A percentile compares a stretch with the other conserved stretches of the same genome.
These are phyloP conservation scores for Elachura formosa DNA, from an alignment of 2,113 vertebrate species.

Conservation along the genomic window DNA sequence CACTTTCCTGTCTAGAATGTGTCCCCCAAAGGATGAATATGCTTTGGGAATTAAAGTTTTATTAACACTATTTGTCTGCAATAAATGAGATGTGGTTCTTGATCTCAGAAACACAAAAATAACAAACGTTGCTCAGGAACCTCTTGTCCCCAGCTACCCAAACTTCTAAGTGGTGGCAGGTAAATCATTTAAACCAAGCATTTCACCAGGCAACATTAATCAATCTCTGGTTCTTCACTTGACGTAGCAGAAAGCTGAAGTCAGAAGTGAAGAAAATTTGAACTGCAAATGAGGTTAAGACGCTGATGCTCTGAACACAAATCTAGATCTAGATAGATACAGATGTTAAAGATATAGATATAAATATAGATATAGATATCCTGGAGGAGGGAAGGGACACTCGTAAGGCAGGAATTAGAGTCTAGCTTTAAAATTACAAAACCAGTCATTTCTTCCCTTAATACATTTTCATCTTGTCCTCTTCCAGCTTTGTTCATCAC, in stretches of 20 bases:
- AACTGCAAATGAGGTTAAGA: conserved; percentile 13
- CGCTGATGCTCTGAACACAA: not conserved
- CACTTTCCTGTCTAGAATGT: not conserved
- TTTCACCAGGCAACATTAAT: not conserved
- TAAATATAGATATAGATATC: not conserved
- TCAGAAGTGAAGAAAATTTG: conserved; percentile 18
- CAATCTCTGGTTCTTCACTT: not conserved
- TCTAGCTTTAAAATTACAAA: not conserved
- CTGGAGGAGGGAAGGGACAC: not conserved
- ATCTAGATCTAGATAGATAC: not conserved
- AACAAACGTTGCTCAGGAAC: not conserved
- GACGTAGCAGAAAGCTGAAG: not conserved
- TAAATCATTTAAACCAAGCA: not conserved
- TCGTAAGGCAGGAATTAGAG: not conserved
- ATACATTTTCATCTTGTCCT: not conserved
- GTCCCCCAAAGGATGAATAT: not conserved
- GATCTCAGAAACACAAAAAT: not conserved
- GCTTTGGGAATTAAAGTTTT: not conserved
- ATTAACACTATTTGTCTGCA: not conserved
- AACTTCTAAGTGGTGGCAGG: not conserved
- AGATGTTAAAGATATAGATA: not conserved
- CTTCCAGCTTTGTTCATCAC: not conserved
- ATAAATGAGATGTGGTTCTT: not conserved
- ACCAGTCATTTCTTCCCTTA: not conserved
- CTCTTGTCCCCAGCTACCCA: not conserved